Evolutionary conservation across 2,888 invertebrate genomes (phyloP).

Genomic region (Rhorus exstirpatorius): DNA sequence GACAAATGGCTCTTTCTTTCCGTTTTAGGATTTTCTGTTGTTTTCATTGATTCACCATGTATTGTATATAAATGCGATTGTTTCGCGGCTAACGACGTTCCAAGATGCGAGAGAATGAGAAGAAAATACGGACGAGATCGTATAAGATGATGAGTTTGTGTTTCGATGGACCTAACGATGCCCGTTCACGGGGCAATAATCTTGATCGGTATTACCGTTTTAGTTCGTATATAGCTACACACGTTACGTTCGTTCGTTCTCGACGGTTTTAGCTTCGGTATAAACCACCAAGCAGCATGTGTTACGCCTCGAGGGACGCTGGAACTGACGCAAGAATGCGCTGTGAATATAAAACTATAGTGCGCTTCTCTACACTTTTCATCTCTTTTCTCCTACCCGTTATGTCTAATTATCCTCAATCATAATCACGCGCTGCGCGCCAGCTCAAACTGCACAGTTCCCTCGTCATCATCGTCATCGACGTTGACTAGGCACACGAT

Average conservation of each 20-base stretch:
- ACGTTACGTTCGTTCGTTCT: conserved; percentile 42
- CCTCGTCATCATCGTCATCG: conserved; percentile 58
- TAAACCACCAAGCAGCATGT: conserved; percentile 38
- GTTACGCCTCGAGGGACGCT: conserved; percentile 65
- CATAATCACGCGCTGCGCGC: conserved; percentile 74
- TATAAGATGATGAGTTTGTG: conserved; percentile 50
- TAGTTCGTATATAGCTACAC: conserved; percentile 43
- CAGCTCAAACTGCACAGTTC: conserved; percentile 48
- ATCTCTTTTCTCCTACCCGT: conserved; percentile 52
- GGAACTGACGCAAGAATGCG: conserved; percentile 70
- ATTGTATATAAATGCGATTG: conserved; percentile 69
- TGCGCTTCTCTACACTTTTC: conserved; percentile 59
- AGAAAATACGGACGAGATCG: conserved; percentile 46
- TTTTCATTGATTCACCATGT: conserved; percentile 14
- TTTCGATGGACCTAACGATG: conserved; percentile 74
- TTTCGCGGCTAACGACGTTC: conserved; percentile 55
- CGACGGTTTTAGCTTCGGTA: conserved; percentile 33
- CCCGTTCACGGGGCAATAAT: conserved; percentile 71
- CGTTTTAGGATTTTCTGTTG: too few species aligned
- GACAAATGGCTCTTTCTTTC: too few species aligned
- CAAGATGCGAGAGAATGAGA: conserved; percentile 57
- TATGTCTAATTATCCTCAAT: conserved; percentile 76
- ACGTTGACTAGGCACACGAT: conserved; percentile 53
- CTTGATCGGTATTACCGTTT: conserved; percentile 58
- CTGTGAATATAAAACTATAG: conserved; percentile 57